Base-by-base conservation (phyloP, 2,797 vertebrate species). In the Dicrostonyx torquatus region DNA sequence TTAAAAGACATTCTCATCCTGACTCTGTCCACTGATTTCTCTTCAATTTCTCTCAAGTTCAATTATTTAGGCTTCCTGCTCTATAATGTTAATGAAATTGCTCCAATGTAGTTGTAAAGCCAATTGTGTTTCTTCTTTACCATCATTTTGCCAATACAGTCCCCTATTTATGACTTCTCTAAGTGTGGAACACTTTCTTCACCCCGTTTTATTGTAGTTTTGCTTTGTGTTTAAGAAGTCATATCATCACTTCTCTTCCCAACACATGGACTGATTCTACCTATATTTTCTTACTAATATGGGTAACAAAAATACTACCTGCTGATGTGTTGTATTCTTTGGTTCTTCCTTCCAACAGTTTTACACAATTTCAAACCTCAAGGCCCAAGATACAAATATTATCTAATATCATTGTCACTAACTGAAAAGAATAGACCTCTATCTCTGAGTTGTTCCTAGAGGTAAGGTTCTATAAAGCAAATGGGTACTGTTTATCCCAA, bases 31-130 rank as follows among this genome's bases (percentile, higher is more conserved):
- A 60, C 11, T 43, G 34, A 62, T 24, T 73, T 73, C 58, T 12
- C 12, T 90, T 93, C 18, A 29, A 17, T 88, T 95, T 94, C 37
- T 43, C 37, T 85, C 55, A 48, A 70, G 70, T 86, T 86, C 17
- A 62, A 22, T 78, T 48, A 89, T 48, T 70, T 90, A 50, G 26
- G 17, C 73, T 87, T 84, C 53, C 18, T 72, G 40, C 10, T 85
- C 18, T 10, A 79, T 48, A 45, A 62, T 13, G 80, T 5, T 68
- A 93, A 77, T 48, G 31, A 93, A 60, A 48, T 79, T 82, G 12
- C 17, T 64, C n/a, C 31, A 55, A 13, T 72, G 1, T 29, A 64
- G 48, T 45, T 92, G 34, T 55, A 87, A 70, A 68, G 22, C 78
- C 53, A 80, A 17, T 82, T 31, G 1, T 37, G 5, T 70, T 64